Conservation (phyloP, 2,888 invertebrate genomes). For the Leptinotarsa tumamoca region DNA sequence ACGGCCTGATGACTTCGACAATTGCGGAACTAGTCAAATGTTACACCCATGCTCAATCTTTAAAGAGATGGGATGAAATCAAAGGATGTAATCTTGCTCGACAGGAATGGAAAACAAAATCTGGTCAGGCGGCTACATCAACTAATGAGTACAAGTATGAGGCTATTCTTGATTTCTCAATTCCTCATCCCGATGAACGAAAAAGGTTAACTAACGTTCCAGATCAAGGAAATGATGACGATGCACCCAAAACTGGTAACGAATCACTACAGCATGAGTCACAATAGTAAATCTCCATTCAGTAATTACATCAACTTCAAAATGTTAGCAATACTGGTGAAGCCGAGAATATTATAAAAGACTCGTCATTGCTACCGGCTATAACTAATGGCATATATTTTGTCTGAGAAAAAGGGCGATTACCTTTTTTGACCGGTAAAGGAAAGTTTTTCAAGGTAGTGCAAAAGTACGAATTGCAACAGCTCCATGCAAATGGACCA, state of each 20-base stretch:
- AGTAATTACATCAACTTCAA: conserved; percentile 9
- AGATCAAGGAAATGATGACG: conserved; percentile 28
- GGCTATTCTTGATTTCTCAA: conserved; percentile 47
- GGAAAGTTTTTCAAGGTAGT: no score
- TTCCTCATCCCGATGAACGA: conserved; percentile 49
- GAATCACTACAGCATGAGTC: conserved; percentile 24
- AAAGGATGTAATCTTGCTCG: conserved; percentile 7
- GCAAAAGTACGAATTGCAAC: conserved; percentile 29
- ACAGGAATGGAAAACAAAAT: conserved; percentile 49
- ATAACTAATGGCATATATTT: conserved; percentile 45
- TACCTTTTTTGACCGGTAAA: no score
- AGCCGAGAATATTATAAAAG: neutral
- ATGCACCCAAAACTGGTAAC: conserved; percentile 12
- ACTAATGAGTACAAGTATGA: conserved; percentile 49
- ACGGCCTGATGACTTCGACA: no score
- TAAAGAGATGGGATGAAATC: no score
- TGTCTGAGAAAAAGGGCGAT: conserved; percentile 46
- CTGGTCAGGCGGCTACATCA: conserved; percentile 48
- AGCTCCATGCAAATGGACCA: conserved; percentile 24
- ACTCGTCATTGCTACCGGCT: neutral
- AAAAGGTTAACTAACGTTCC: conserved; percentile 45
- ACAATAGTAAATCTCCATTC: neutral
- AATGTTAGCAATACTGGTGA: conserved; percentile 6
- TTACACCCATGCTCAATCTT: no score
- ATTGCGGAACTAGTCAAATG: no score